Evolutionary conservation across 2,888 invertebrate genomes (phyloP), one percentile per base, ranked within the genome.

Genomic region (Trissonchulus sp.): DNA sequence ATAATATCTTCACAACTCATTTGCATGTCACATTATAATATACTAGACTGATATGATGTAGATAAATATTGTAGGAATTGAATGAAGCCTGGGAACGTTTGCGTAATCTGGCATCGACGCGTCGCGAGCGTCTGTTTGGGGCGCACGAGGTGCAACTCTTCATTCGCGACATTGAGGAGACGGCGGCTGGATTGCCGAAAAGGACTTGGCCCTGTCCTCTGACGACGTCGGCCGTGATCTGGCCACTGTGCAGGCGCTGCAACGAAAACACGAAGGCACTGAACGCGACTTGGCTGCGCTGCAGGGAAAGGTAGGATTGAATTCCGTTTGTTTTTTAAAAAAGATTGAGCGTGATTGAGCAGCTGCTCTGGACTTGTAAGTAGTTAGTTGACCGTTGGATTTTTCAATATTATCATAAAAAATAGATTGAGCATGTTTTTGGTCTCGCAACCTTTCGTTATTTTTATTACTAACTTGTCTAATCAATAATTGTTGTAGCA

Each of bases 181-280:
- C 98, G 15, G 94, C 98, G 83, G 94, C 96, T 99, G 99, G 99
- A 98, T 99, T 82, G 93, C 93, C 1, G 99, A 99, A 87, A 99
- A 99, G 86, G 96, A 97, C 83, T 93, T 92, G 0, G 93, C 97
- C 1, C 88, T 99, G 28, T 94, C 95, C 0, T 93, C 94, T 0
- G 98, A 99, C 82, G 99, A 99, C 84, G 95, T 93, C 82, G 99
- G 99, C 1, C 90, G 96, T 1, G 99, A 99, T 85, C 88, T 99
- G 79, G 97, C 97, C 63, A 95, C 94, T 78, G 98, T 99, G 1
- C 98, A 99, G 86, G 93, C 97, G 0, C 87, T 99, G 77, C 94
- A 94, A 87, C 89, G 90, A 76, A 86, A 87, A 81, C 88, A 88
- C 80, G 99, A 99, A 84, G 98, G 96, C 18, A 93, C 99, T 0